Base-by-base conservation (phyloP, 2,888 invertebrate genomes). In the Eupithecia exiguata region DNA sequence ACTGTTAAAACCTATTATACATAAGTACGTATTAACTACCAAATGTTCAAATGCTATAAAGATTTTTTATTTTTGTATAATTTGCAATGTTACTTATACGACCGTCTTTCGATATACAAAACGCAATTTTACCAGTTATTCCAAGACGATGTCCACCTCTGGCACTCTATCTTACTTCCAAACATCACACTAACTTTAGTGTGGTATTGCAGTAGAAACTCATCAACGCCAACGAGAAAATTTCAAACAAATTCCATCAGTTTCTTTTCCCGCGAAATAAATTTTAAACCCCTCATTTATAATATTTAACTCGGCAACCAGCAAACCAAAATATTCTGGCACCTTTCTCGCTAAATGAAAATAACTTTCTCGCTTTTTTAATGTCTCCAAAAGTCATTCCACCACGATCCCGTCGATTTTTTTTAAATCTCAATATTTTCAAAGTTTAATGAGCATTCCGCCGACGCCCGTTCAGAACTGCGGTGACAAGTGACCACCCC, bases 161-260 rank as follows among this genome's bases (percentile, higher is more conserved):
- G 92, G 68, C 95, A 95, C 78, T 96, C 95, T 74, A 92, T 86
- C 85, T 95, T 95, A 81, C 95, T 95, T 77, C 95, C 95, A 84
- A 96, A 96, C 96, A 96, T 96, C 53, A 58, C 21, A 25, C 0
- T 10, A 53, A 53, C 53, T 53, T 53, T 9, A 53, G 9, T 53
- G 10, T 53, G 4, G 58, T 14, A 58, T 25, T 5, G 25, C 25
- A 58, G 5, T 53, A 53, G 4, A 49, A 49, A n/a, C 21, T 53
- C 21, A 5, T 12, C 12, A 53, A 21, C 21, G n/a, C 12, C 30
- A 30, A 30, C 30, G 30, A n/a, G 7, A 53, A 21, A 21, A 21
- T 1, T 53, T 53, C 21, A 21, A 21, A 21, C 1, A 3, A 10
- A 21, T 14, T 25, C 21, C 12, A 1, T 53, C 10, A 12, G 58